Conservation (phyloP, 2,888 invertebrate species). For the Geotrupes spiniger region DNA sequence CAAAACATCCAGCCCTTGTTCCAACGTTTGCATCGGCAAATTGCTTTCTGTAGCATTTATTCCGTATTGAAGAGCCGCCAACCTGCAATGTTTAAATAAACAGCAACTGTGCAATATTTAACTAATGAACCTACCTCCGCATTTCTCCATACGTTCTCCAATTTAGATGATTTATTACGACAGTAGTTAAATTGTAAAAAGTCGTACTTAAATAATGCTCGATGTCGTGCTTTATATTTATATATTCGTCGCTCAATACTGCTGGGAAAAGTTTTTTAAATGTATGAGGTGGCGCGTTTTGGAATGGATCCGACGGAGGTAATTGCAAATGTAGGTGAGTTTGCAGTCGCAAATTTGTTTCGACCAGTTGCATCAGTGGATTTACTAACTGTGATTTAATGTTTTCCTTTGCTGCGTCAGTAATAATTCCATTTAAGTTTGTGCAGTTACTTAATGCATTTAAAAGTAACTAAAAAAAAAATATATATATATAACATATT, state of each 20-base stretch:
- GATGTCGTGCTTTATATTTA: slow-evolving; percentile 52
- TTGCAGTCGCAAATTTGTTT: slow-evolving; percentile 88
- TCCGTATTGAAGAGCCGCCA: slow-evolving; percentile 81
- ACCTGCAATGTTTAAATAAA: slow-evolving; percentile 37
- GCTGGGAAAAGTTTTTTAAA: slow-evolving; percentile 42
- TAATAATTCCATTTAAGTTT: slow-evolving; percentile 24
- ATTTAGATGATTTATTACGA: slow-evolving; percentile 80
- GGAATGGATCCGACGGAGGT: slow-evolving; percentile 54
- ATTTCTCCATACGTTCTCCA: slow-evolving; percentile 98
- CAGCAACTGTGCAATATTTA: too few species aligned
- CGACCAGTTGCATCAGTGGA: slow-evolving; percentile 81
- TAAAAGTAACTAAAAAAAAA: slow-evolving; percentile 44
- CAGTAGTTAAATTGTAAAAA: slow-evolving; percentile 96
- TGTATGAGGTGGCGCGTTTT: slow-evolving; percentile 39
- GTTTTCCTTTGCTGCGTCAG: not conserved
- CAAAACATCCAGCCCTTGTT: slow-evolving; percentile 94
- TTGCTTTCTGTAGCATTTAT: slow-evolving; percentile 85
- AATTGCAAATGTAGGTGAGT: slow-evolving; percentile 88
- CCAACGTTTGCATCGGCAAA: slow-evolving; percentile 92
- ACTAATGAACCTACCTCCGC: slow-evolving; percentile 61
- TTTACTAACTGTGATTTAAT: slow-evolving; percentile 11
- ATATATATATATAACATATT: too few species aligned
- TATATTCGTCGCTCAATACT: slow-evolving; percentile 45
- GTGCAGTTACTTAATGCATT: slow-evolving; percentile 44
- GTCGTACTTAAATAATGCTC: slow-evolving; percentile 91